Percentiles rank a stretch among this genome's conserved stretches.
Conservation (phyloP, 2,888 invertebrate species). For the Macropis europaea region DNA sequence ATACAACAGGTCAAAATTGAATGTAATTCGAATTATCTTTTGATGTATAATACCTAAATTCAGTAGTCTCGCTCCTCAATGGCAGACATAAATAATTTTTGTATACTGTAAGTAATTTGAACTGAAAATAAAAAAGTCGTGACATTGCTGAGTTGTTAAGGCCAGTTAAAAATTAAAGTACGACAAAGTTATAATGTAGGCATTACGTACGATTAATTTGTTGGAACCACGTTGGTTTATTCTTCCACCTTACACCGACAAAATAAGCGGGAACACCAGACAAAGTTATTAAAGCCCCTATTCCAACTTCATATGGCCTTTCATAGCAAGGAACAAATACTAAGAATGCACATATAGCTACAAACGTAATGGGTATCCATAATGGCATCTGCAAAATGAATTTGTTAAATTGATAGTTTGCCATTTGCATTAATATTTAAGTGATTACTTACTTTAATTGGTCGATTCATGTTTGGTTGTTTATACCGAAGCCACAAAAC, state of each 20-base stretch:
- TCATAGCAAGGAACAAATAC: conserved; percentile 90
- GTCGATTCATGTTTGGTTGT: conserved; percentile 88
- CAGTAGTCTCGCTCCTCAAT: conserved; percentile 84
- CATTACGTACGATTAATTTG: conserved; percentile 82
- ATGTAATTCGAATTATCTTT: conserved; percentile 48
- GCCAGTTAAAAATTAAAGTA: not conserved
- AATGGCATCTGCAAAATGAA: conserved; percentile 83
- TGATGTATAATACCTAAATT: conserved; percentile 2
- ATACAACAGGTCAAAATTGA: not conserved
- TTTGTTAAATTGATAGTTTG: not conserved
- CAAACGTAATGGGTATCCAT: conserved; percentile 89
- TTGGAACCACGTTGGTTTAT: conserved; percentile 84
- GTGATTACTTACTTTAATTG: conserved; percentile 86
- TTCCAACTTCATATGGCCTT: conserved; percentile 89
- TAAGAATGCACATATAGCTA: conserved; percentile 88
- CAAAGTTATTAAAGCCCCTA: conserved; percentile 89
- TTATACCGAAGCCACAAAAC: conserved; percentile 91
- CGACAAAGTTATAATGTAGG: not conserved
- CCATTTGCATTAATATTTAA: not conserved
- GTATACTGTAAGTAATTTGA: conserved; percentile 83
- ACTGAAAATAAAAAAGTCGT: conserved; percentile 77
- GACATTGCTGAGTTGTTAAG: not conserved
- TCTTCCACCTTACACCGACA: conserved; percentile 85
- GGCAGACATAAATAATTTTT: conserved; percentile 89
- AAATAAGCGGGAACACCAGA: conserved; percentile 92